A percentile compares a stretch with the other conserved stretches of the same genome.
These are phyloP conservation scores for Podarcis cretensis DNA, from an alignment of 2,113 vertebrate species.

Conservation along the genomic window DNA sequence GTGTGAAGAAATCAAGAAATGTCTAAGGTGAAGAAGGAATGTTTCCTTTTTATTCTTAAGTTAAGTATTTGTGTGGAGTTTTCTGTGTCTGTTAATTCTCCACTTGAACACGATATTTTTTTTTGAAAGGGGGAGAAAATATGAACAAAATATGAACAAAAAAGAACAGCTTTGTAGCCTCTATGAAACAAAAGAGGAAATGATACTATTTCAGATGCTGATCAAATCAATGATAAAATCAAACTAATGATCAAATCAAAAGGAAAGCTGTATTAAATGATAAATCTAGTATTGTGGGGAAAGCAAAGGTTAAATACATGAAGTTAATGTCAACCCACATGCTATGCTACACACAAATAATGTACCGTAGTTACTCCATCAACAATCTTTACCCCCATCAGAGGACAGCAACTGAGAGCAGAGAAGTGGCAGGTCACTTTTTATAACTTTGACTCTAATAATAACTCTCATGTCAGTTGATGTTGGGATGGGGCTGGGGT, in stretches of 20 bases:
- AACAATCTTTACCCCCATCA: too few species aligned
- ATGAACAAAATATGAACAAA: too few species aligned
- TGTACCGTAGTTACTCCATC: too few species aligned
- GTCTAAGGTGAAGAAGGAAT: not conserved
- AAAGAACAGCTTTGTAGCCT: not conserved
- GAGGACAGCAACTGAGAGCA: not conserved
- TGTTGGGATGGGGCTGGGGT: too few species aligned
- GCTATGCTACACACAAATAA: not conserved
- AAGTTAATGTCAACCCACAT: not conserved
- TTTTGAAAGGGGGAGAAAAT: too few species aligned
- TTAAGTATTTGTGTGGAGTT: not conserved
- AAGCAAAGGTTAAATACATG: not conserved
- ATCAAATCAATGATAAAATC: not conserved
- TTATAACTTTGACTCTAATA: too few species aligned
- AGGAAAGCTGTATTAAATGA: not conserved
- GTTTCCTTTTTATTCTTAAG: not conserved
- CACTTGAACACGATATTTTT: too few species aligned
- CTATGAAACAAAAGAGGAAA: not conserved
- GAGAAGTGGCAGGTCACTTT: not conserved
- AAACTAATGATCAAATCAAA: not conserved
- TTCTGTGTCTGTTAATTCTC: not conserved
- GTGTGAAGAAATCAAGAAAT: not conserved
- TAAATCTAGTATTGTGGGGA: not conserved
- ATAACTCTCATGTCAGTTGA: too few species aligned
- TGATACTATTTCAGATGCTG: not conserved